Evolutionary conservation across 2,888 invertebrate species (phyloP).

Genomic region (Spilosoma lubricipeda): DNA sequence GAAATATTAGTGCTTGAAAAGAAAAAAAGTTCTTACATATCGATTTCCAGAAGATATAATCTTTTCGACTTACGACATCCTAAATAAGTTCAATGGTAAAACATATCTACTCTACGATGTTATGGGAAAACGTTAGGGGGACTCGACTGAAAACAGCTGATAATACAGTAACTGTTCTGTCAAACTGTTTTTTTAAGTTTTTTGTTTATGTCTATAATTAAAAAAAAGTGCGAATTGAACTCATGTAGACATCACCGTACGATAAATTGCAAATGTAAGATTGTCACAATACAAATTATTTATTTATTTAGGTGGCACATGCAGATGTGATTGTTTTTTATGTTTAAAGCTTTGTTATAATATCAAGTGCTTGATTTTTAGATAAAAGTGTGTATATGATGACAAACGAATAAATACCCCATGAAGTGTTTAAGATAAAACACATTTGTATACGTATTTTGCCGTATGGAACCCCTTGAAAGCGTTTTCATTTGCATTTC

Average conservation of each 20-base stretch:
- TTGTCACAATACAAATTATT: background rate
- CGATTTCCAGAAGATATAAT: background rate
- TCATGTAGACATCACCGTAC: background rate
- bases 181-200: background rate
- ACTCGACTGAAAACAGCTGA: too few species aligned
- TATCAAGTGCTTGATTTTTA: background rate
- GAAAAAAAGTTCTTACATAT: background rate
- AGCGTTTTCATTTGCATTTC: background rate
- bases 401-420: too few species aligned
- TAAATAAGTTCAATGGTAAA: background rate
- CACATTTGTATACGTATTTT: too few species aligned
- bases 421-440: too few species aligned
- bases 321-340: background rate
- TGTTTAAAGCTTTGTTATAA: background rate
- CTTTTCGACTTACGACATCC: background rate
- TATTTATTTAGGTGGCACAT: background rate
- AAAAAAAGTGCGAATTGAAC: background rate
- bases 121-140: background rate
- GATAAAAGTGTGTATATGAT: too few species aligned
- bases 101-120: background rate
- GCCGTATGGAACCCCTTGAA: background rate
- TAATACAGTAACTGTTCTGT: background rate
- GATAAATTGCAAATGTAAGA: background rate
- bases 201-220: background rate
- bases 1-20: background rate